These are phyloP conservation scores for Acrossocheilus fasciatus DNA, from an alignment of 2,797 vertebrate genomes.

Conservation along the genomic window DNA sequence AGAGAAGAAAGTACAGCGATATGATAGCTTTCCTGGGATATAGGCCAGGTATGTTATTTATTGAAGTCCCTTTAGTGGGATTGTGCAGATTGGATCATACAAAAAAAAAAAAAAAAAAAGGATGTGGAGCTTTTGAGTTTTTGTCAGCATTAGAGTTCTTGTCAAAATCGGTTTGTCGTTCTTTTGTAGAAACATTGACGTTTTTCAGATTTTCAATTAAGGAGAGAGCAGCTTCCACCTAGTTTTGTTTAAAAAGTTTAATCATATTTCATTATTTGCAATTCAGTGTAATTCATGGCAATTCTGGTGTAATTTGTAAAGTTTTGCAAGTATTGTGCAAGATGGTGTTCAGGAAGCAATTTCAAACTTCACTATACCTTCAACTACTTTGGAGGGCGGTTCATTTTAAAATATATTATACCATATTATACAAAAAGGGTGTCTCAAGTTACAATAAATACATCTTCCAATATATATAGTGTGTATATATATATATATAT, in stretches of 20 bases:
- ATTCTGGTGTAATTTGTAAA: neutral
- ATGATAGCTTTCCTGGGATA: conserved; percentile 42
- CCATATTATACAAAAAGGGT: neutral
- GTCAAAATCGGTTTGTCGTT: conserved; percentile 22
- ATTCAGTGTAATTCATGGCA: neutral
- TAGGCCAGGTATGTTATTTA: conserved; percentile 44
- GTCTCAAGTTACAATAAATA: neutral
- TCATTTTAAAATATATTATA: neutral
- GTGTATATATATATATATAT: no score
- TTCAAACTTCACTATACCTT: neutral
- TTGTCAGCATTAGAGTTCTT: conserved; percentile 6
- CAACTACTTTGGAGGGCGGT: neutral
- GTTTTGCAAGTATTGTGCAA: neutral
- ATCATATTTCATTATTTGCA: conserved; percentile 6
- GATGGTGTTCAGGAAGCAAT: neutral
- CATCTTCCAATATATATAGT: neutral
- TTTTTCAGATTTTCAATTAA: conserved; percentile 32
- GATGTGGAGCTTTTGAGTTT: neutral
- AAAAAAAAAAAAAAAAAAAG: conserved; percentile 24
- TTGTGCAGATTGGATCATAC: conserved; percentile 10
- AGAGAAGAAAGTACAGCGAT: conserved; percentile 33
- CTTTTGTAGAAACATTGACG: conserved; percentile 26
- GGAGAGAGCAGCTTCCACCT: conserved; percentile 29
- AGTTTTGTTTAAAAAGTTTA: conserved; percentile 15
- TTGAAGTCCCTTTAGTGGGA: conserved; percentile 41